phyloP scores from a whole-genome alignment of 2,113 vertebrate genomes.

The human region GRCh38 chr19:2304001-2304500 shows the following conservation, averaged over 20 bases:
- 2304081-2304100: background rate
- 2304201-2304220: background rate
- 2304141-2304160: background rate
- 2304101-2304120: background rate
- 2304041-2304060: background rate
- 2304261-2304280: background rate
- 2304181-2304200: too few species aligned
- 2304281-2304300: background rate
- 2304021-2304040: background rate
- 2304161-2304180: too few species aligned
- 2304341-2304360: background rate
- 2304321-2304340: background rate
- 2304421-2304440: background rate
- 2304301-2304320: accelerated
- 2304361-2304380: accelerated
- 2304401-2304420: background rate
- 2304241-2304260: background rate
- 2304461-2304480: background rate
- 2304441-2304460: too few species aligned
- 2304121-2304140: background rate
- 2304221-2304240: background rate
- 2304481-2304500: background rate
- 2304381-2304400: background rate
- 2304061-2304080: background rate
- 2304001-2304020: background rate